Evolutionary conservation across 2,888 invertebrate genomes (phyloP).

Genomic region (Philaethria dido): DNA sequence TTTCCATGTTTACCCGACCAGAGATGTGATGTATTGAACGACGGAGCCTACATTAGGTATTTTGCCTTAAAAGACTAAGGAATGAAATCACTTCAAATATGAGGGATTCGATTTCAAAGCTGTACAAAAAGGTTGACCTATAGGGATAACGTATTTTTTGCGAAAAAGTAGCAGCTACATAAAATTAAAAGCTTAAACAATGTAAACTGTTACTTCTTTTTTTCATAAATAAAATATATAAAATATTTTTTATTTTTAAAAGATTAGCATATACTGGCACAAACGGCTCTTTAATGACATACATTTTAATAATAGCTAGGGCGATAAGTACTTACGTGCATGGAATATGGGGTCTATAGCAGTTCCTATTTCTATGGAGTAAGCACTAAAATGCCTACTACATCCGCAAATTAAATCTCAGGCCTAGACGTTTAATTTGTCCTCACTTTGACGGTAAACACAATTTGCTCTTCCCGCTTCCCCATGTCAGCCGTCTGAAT

Average conservation of each 20-base stretch:
- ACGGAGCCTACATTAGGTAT: no score
- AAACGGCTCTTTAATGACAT: slow-evolving; percentile 2
- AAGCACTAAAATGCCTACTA: slow-evolving; percentile 22
- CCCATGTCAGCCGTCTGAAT: slow-evolving; percentile 31
- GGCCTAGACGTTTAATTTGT: slow-evolving; percentile 42
- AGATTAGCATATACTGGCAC: neutral
- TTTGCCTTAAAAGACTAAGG: no score
- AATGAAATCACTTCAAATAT: no score
- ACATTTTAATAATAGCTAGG: slow-evolving; percentile 18
- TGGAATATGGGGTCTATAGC: neutral
- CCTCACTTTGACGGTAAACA: slow-evolving; percentile 40
- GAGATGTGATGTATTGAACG: no score
- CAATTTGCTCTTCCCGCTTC: slow-evolving; percentile 33
- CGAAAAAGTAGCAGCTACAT: no score
- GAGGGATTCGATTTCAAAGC: no score
- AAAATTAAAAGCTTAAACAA: no score
- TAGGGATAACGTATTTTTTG: no score
- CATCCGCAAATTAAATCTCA: slow-evolving; percentile 28
- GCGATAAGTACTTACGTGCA: slow-evolving; percentile 13
- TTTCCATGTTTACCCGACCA: no score
- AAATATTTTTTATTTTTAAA: neutral
- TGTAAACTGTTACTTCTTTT: neutral
- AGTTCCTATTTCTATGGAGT: slow-evolving; percentile 16
- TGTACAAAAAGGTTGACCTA: no score
- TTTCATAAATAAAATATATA: neutral